Percentiles rank a stretch among this genome's conserved stretches.
Conservation (phyloP, 2,113 vertebrate species). For the Camelus bactrianus region DNA sequence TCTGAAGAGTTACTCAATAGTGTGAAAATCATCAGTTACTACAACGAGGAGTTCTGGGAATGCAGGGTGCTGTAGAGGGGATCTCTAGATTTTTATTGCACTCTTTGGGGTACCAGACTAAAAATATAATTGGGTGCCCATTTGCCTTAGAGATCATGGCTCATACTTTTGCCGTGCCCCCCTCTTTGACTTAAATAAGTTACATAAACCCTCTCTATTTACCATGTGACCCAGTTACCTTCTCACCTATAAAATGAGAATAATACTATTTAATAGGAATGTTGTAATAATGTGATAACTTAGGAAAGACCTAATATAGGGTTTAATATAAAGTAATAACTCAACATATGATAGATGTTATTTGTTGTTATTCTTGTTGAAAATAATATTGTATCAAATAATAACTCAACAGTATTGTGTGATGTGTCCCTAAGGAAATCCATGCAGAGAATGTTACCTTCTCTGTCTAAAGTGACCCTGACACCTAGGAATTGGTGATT, state of each 20-base stretch:
- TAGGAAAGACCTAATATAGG: neutral
- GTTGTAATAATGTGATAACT: slow-evolving; percentile 8
- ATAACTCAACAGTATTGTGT: neutral
- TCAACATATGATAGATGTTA: neutral
- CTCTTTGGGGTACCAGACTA: neutral
- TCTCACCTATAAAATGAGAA: slow-evolving; percentile 34
- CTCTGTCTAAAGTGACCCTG: neutral
- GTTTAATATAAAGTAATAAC: neutral
- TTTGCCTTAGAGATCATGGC: slow-evolving; percentile 25
- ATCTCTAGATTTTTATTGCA: neutral
- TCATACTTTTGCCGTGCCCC: neutral
- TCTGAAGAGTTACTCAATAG: slow-evolving; percentile 21
- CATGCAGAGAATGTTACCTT: neutral
- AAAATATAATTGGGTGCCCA: neutral
- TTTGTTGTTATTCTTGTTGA: neutral
- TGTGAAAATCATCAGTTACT: neutral
- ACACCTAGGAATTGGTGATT: neutral
- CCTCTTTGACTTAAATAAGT: neutral
- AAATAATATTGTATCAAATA: neutral
- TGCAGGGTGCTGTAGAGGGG: neutral
- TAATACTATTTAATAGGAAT: neutral
- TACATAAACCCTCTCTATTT: neutral
- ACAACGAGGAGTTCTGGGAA: neutral
- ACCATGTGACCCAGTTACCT: neutral
- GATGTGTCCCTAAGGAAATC: neutral